phyloP scores from a whole-genome alignment of 2,888 invertebrate species.

The Blastobasis lacticolella region DNA sequence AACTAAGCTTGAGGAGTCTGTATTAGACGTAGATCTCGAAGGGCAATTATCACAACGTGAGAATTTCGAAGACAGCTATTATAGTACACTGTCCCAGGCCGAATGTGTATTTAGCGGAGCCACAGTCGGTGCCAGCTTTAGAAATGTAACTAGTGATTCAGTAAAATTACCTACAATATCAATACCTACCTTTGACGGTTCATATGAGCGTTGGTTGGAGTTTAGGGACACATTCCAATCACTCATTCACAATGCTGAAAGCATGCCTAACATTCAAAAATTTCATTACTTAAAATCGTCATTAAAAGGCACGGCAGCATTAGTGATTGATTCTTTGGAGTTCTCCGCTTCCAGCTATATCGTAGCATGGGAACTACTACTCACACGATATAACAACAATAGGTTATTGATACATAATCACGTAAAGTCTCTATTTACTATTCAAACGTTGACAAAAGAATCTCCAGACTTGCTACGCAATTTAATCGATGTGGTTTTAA shows the following conservation, averaged over 20 bases:
- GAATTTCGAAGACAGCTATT: too few species aligned
- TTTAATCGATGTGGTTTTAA: slow-evolving; percentile 1
- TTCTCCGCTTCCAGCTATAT: slow-evolving; percentile 1
- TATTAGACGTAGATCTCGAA: too few species aligned
- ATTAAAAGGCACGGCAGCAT: not conserved
- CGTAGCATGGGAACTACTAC: not conserved
- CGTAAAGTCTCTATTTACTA: slow-evolving; percentile 1
- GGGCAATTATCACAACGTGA: too few species aligned
- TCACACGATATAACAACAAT: slow-evolving; percentile 1
- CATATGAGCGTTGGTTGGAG: too few species aligned
- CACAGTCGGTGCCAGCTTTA: too few species aligned
- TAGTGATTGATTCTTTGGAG: not conserved
- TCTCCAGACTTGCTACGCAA: not conserved
- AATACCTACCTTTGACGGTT: too few species aligned
- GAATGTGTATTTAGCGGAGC: too few species aligned
- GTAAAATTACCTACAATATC: too few species aligned
- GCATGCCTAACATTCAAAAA: slow-evolving; percentile 1
- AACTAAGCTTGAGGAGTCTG: too few species aligned
- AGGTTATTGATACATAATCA: slow-evolving; percentile 1
- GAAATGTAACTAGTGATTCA: too few species aligned
- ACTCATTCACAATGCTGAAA: not conserved
- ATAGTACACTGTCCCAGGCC: too few species aligned
- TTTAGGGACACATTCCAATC: too few species aligned
- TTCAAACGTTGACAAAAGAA: not conserved
- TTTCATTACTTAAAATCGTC: slow-evolving; percentile 1